phyloP scores from a whole-genome alignment of 2,888 invertebrate genomes.

The Sarcophaga rosellei region DNA sequence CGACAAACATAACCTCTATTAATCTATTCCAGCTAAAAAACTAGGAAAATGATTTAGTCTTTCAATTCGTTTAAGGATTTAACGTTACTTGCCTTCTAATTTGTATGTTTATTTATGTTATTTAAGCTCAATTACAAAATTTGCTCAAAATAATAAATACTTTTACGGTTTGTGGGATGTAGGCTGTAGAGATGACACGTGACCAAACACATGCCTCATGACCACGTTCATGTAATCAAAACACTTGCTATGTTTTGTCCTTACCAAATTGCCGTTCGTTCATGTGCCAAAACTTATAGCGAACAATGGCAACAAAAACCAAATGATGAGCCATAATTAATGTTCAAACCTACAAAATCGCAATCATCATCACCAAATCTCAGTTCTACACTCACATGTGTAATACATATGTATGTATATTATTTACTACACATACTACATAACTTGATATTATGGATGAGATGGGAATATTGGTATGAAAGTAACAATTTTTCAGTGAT shows the following conservation, averaged over 20 bases:
- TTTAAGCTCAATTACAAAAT: conserved; percentile 69
- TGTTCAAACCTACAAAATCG: conserved; percentile 47
- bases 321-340: conserved; percentile 58
- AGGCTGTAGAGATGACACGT: conserved; percentile 75
- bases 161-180: conserved; percentile 70
- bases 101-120: conserved; percentile 73
- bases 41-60: no score
- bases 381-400: conserved; percentile 2
- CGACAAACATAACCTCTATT: neutral
- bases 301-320: conserved; percentile 7
- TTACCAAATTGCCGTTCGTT: neutral
- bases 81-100: conserved; percentile 37
- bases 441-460: no score
- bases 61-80: neutral
- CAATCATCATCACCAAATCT: conserved; percentile 51
- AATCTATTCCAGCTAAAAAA: no score
- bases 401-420: no score
- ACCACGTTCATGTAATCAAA: conserved; percentile 62
- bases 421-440: no score
- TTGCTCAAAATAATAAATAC: conserved; percentile 67
- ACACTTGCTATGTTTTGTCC: conserved; percentile 44
- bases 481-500: no score
- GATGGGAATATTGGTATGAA: no score
- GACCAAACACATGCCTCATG: conserved; percentile 76
- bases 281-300: neutral